Evolutionary conservation across 2,888 invertebrate genomes (phyloP).

Genomic region (Tenthredo livida): DNA sequence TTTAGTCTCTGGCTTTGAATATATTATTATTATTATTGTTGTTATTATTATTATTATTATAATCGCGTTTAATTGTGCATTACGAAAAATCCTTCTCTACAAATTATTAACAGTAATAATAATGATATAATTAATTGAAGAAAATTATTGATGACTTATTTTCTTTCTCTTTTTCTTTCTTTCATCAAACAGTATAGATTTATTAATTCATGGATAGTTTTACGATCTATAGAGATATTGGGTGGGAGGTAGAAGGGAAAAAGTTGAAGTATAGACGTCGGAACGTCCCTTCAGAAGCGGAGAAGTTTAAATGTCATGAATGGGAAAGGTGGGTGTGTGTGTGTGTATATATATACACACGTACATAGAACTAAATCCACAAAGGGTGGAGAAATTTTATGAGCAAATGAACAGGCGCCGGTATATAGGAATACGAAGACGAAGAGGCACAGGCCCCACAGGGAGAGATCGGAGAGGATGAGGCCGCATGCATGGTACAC

Average conservation of each 20-base stretch:
- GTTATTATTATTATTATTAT: neutral
- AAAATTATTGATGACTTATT: neutral
- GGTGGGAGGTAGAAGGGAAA: neutral
- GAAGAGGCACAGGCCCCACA: constrained; percentile 41
- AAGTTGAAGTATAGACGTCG: neutral
- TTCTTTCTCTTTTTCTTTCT: neutral
- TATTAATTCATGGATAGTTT: neutral
- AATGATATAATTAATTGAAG: neutral
- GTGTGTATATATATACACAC: neutral
- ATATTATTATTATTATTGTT: neutral
- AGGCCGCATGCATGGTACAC: constrained; percentile 34
- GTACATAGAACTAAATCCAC: neutral
- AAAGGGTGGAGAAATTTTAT: neutral
- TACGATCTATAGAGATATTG: neutral
- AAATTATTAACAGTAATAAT: neutral
- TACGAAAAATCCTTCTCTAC: neutral
- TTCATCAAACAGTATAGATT: neutral
- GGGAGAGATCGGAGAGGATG: constrained; percentile 39
- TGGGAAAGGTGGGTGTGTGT: constrained; percentile 3
- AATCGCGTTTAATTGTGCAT: neutral
- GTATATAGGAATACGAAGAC: neutral
- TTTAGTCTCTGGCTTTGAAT: neutral
- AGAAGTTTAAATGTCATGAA: constrained; percentile 42
- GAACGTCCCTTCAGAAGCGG: neutral
- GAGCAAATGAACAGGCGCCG: constrained; percentile 50